These are phyloP conservation scores for Hemibagrus guttatus DNA, from an alignment of 2,797 vertebrate genomes.

Conservation along the genomic window DNA sequence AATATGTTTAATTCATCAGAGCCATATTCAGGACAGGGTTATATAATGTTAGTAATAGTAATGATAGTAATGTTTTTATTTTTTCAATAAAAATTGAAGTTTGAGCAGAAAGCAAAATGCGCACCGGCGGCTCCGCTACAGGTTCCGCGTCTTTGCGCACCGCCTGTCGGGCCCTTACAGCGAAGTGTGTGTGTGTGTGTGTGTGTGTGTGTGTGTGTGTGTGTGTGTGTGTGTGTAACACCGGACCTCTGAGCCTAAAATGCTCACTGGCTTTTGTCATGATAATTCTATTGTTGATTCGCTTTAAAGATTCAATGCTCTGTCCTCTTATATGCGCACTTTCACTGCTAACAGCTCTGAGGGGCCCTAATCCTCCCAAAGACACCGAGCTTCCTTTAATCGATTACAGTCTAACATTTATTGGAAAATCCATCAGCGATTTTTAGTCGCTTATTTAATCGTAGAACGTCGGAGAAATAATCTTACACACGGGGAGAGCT, in stretches of 20 bases:
- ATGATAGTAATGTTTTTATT: no score
- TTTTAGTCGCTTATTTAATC: conserved; percentile 39
- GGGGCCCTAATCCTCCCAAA: conserved; percentile 64
- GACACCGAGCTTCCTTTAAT: conserved; percentile 64
- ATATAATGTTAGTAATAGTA: no score
- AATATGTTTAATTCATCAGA: background rate
- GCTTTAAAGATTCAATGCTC: conserved; percentile 66
- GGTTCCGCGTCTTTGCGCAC: conserved; percentile 50
- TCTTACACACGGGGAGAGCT: background rate
- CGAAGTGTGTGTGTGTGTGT: background rate
- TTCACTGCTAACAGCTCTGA: conserved; percentile 72
- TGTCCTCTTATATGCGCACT: conserved; percentile 64
- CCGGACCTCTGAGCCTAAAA: conserved; percentile 66
- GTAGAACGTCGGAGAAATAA: background rate
- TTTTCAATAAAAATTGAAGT: background rate
- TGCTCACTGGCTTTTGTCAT: conserved; percentile 74
- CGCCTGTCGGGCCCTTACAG: conserved; percentile 25
- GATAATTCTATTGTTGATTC: conserved; percentile 78
- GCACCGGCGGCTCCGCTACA: conserved; percentile 61
- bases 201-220: conserved; percentile 17
- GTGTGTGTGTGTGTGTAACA: conserved; percentile 19
- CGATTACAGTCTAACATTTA: conserved; percentile 69
- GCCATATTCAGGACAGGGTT: background rate
- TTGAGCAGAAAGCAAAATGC: background rate
- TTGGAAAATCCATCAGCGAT: conserved; percentile 64